Base-by-base conservation (phyloP, 2,797 vertebrate species). In the Onychomys torridus region DNA sequence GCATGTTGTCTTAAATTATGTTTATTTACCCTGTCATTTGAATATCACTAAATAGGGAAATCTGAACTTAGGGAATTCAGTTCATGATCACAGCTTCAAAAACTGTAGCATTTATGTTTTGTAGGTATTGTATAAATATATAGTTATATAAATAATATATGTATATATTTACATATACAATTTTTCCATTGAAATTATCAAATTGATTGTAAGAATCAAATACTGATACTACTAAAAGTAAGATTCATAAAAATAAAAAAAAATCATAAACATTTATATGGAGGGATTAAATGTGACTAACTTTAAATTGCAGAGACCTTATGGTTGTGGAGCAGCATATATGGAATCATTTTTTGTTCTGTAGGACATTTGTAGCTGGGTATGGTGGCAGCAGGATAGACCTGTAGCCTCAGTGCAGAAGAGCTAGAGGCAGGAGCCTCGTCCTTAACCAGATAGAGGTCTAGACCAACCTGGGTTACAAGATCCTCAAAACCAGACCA, bases 181-280 rank as follows among this genome's bases (percentile, higher is more conserved):
- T 92, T 90, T 71, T 67, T 57, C 37, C 16, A 90, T 82, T 85
- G 29, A 93, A 89, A 83, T 93, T 37, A 83, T 8, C 19, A 93
- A 83, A 57, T 59, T 77, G 55, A 7, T 94, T 16, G 13, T 78
- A 85, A 82, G 87, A 77, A 63, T 90, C 57, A 92, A 93, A 75
- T 32, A 57, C 7, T 76, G 37, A 78, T 92, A 65, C 27, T 92
- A 67, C 34, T 59, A 11, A 79, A 91, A 83, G 34, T 63, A 88
- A 90, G 52, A 94, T 49, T 59, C 5, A 65, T 37, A 69, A 59
- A 67, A 90, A 59, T 27, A 57, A 43, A 59, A 92, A 92, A 84
- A 29, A 0, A 69, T 37, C 13, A 65, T 67, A 90, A 89, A 81
- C 43, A 71, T 89, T 96, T 32, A 71, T 89, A 94, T 69, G n/a